Evolutionary conservation across 1,140 invertebrate species (phyloP), one percentile per base, ranked within the genome.

Genomic region (Sycophaga agraensis): DNA sequence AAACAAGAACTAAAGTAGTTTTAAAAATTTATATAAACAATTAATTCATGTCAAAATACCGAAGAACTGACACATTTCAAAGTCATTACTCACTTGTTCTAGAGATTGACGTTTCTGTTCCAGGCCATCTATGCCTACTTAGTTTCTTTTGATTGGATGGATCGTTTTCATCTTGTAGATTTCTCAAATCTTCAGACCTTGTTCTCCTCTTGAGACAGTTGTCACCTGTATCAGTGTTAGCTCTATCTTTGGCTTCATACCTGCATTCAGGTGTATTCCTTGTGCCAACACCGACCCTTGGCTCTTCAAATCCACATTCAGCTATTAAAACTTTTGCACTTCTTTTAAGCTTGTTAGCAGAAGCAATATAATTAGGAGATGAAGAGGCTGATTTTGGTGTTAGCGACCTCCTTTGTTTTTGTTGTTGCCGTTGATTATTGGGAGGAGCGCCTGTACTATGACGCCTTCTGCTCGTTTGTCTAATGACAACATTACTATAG

Each of bases 111-210:
- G 66, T 39, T 12, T 71, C 70, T 0, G 58, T 35, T 0, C 35
- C 31, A 12, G 71, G 67, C 77, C 79, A 79, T 22, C 70, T 70
- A 2, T 76, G 24, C 26, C 73, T 63, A 46, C 65, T 68, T n/a
- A 65, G 71, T 1, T 70, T 35, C 17, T 67, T 65, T 46, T 77
- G 70, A 68, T 76, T 81, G 1, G 70, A 68, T 0, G 77, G 79
- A 59, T 79, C 68, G 37, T 81, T 81, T 48, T 81, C 79, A 14
- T 80, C 77, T 1, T 71, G 70, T 0, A 71, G 69, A 56, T 60
- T 71, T 0, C 54, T 55, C n/a, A 70, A 60, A 46, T 77, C 77
- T 21, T 80, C 78, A 0, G 78, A 80, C 2, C 78, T 69, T 0
- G 79, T 80, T 24, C 73, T 68, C 16, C 75, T 69, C 39, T 78